phyloP scores from a whole-genome alignment of 1,140 invertebrate genomes.

The Macrobrachium rosenbergii region DNA sequence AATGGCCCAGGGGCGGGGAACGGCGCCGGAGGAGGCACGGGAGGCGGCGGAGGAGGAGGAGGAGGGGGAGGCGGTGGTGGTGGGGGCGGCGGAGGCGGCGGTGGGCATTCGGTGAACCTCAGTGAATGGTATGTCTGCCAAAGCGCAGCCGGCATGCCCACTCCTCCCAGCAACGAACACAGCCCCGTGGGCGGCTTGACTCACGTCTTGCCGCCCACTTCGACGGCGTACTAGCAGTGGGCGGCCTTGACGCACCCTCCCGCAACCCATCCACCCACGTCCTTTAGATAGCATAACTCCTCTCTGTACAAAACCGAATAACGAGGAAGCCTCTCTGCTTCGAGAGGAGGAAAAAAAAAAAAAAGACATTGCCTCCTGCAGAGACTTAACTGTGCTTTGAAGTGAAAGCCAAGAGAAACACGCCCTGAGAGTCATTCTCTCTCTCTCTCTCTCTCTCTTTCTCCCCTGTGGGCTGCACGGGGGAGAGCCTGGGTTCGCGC shows the following conservation, averaged over 20 bases:
- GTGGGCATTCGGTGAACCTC: slow-evolving; percentile 71
- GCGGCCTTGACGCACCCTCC: slow-evolving; percentile 5
- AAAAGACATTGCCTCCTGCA: too few relatives aligned
- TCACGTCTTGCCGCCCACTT: slow-evolving; percentile 68
- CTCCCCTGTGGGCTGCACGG: neutral
- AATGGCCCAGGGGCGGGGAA: slow-evolving; percentile 38
- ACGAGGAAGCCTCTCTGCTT: too few relatives aligned
- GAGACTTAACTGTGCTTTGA: too few relatives aligned
- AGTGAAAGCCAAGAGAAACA: too few relatives aligned
- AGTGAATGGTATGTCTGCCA: slow-evolving; percentile 79
- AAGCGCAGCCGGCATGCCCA: slow-evolving; percentile 72
- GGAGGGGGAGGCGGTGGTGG: slow-evolving; percentile 66
- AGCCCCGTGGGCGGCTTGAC: slow-evolving; percentile 73
- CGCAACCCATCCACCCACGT: neutral
- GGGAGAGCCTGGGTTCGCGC: slow-evolving; percentile 2
- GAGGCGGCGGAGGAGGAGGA: slow-evolving; percentile 68
- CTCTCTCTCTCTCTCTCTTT: slow-evolving; percentile 11
- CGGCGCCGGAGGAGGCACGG: neutral
- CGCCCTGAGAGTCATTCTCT: neutral
- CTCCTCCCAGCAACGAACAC: slow-evolving; percentile 74
- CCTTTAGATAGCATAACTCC: too few relatives aligned
- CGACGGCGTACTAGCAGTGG: slow-evolving; percentile 56
- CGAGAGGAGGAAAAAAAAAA: too few relatives aligned
- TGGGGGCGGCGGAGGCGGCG: slow-evolving; percentile 68
- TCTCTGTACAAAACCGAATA: too few relatives aligned